Evolutionary conservation across 2,797 vertebrate species (phyloP).

Genomic region (Ptychadena robeensis): DNA sequence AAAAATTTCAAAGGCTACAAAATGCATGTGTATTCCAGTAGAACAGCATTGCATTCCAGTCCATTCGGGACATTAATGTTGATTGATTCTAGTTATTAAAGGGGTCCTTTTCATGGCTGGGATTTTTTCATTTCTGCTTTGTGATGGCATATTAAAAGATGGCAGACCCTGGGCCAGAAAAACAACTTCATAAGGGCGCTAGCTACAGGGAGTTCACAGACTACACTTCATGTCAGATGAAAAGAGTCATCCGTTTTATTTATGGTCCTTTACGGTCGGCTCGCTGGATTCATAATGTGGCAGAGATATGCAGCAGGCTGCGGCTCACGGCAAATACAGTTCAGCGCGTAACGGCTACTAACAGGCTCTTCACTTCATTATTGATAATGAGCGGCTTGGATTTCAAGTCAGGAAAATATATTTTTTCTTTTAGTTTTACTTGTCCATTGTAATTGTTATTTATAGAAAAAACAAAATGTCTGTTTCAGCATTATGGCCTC

Average conservation of each 20-base stretch:
- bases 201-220: neutral
- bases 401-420: neutral
- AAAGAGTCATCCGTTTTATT: conserved; percentile 55
- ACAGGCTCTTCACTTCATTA: conserved; percentile 21
- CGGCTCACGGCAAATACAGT: neutral
- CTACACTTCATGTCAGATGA: conserved; percentile 48
- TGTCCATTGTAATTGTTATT: conserved; percentile 4
- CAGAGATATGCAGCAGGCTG: neutral
- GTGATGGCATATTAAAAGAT: conserved; percentile 30
- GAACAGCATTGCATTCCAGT: neutral
- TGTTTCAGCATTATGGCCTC: neutral
- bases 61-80: rapidly evolving
- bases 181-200: conserved; percentile 46
- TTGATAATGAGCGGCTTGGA: neutral
- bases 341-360: neutral
- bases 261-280: conserved; percentile 42
- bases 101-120: neutral
- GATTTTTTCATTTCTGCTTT: neutral
- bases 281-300: conserved; percentile 34
- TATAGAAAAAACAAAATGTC: neutral
- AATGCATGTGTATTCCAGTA: neutral
- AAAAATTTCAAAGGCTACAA: too few relatives aligned
- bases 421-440: neutral
- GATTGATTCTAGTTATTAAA: conserved; percentile 20
- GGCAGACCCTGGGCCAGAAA: conserved; percentile 45